Evolutionary conservation across 1,140 invertebrate species (phyloP), one percentile per base, ranked within the genome.

Genomic region (Marisa cornuarietis): DNA sequence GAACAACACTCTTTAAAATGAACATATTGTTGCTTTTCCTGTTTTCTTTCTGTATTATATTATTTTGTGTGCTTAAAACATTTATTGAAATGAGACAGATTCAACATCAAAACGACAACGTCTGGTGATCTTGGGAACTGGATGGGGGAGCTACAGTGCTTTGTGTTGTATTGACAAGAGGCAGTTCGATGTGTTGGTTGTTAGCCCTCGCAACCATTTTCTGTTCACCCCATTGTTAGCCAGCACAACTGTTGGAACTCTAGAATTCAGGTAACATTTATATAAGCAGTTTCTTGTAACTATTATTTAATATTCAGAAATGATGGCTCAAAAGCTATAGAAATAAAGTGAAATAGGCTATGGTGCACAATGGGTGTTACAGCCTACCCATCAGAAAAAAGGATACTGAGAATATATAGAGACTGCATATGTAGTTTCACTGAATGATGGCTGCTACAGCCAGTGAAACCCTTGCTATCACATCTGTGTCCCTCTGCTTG

Each of bases 111-210:
- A 49, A 31, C 72, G 69, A 72, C 62, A 31, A 20, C 71, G 79
- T 22, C 76, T 90, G 11, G 81, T 90, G 1, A 88, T 90, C 62
- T 82, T 90, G 20, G 89, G 89, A 54, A 88, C 87, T 24, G 91
- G 91, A 31, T 91, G 91, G 91, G 87, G 89, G n/a, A 87, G 88
- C 78, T 91, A 90, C 78, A 90, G 89, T 87, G 87, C 90, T 1
- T 79, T 91, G 54, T 88, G 88, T 75, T 86, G 83, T 69, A 85
- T 91, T 22, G 86, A 91, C 76, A 88, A 88, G 71, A 86, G 85
- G 20, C 63, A 86, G 24, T 91, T 85, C 84, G 87, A 91, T 83
- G 88, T 91, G 13, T 86, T 89, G 71, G 89, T 91, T 14, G 85
- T 91, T 42, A 89, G 86, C 78, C 90, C 90, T 18, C 84, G 90